Percentiles rank a stretch among this genome's conserved stretches.
These are phyloP conservation scores for Villa cingulata DNA, from an alignment of 2,888 invertebrate species.

Conservation along the genomic window DNA sequence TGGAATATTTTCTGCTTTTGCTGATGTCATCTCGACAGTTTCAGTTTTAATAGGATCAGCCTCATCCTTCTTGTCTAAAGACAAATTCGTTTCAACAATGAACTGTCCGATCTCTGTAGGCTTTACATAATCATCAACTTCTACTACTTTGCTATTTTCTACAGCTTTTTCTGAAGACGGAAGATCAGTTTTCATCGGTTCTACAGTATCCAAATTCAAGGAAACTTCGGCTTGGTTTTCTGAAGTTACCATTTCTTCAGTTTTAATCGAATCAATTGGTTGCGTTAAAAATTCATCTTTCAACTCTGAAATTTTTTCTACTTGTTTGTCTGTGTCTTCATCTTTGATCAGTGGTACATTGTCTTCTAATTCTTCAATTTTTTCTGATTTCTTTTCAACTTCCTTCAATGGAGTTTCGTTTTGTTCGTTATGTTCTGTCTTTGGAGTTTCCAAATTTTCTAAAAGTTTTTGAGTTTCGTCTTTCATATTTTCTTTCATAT, in stretches of 20 bases:
- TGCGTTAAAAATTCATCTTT: background rate
- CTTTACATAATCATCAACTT: background rate
- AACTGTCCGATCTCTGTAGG: background rate
- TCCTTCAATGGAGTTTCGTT: no score
- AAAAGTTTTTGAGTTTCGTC: no score
- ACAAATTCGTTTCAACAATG: slow-evolving; percentile 14
- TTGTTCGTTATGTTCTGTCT: no score
- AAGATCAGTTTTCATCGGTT: background rate
- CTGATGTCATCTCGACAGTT: background rate
- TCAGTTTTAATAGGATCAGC: no score
- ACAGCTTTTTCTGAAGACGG: background rate
- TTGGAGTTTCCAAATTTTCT: no score
- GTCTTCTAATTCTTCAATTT: no score
- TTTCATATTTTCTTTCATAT: background rate
- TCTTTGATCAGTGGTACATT: no score
- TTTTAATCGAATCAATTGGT: background rate
- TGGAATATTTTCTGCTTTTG: background rate
- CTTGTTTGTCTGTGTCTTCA: no score
- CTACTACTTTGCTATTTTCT: background rate
- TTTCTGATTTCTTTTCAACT: no score
- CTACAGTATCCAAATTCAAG: no score
- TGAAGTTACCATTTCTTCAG: background rate
- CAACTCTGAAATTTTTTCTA: background rate
- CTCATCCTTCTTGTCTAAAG: slow-evolving; percentile 27
- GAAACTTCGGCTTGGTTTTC: background rate